phyloP scores from a whole-genome alignment of 2,888 invertebrate species.

The Plebejus melissa region DNA sequence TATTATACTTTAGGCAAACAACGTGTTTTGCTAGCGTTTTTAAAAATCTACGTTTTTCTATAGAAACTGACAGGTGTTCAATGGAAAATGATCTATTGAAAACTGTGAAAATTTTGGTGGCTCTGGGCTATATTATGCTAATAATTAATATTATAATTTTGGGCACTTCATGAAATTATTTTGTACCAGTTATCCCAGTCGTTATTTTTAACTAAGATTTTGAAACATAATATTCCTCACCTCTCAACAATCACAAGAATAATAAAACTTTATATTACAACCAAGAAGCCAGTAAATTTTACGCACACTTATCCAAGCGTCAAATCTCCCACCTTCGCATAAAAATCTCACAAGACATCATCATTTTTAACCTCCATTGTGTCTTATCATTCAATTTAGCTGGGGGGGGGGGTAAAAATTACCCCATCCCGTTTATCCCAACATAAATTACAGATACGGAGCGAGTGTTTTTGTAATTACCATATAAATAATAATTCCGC shows the following conservation, averaged over 20 bases:
- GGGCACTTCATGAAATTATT: too few relatives aligned
- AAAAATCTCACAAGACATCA: slow-evolving; percentile 35
- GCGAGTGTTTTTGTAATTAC: slow-evolving; percentile 77
- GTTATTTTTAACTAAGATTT: too few relatives aligned
- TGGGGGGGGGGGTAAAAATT: slow-evolving; percentile 59
- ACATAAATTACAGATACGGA: slow-evolving; percentile 74
- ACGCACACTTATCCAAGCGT: not conserved
- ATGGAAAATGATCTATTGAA: too few relatives aligned
- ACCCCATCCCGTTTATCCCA: slow-evolving; percentile 68
- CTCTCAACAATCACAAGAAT: not conserved
- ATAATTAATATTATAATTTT: too few relatives aligned
- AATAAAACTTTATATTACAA: not conserved
- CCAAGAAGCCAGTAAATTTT: not conserved
- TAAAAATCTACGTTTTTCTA: too few relatives aligned
- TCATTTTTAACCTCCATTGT: slow-evolving; percentile 39
- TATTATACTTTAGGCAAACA: too few relatives aligned
- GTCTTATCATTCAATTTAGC: slow-evolving; percentile 67
- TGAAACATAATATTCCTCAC: not conserved
- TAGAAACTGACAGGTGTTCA: too few relatives aligned
- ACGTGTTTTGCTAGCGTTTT: too few relatives aligned
- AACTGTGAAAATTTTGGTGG: too few relatives aligned
- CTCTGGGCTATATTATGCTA: too few relatives aligned
- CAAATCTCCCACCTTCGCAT: slow-evolving; percentile 21
- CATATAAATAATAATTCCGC: slow-evolving; percentile 77
- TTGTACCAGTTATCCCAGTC: too few relatives aligned